phyloP scores from a whole-genome alignment of 2,113 vertebrate species.

The Arothron firmamentum region DNA sequence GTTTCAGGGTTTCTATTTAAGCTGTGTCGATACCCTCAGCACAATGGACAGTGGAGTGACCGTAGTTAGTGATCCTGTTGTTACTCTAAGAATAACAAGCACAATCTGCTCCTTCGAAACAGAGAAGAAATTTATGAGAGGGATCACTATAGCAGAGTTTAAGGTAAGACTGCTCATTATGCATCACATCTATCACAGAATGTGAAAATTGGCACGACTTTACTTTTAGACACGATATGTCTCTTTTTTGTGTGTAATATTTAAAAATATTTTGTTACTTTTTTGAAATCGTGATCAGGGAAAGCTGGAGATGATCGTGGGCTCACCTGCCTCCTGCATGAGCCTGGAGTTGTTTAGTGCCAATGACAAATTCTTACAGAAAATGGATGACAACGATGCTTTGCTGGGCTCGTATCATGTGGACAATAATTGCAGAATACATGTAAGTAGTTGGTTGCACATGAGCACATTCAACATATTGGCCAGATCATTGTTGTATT shows the following conservation, averaged over 20 bases:
- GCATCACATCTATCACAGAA: neutral
- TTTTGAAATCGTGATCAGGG: conserved; percentile 60
- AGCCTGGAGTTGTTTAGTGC: conserved; percentile 81
- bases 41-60: conserved; percentile 72
- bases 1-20: conserved; percentile 7
- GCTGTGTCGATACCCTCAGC: neutral
- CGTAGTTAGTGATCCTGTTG: conserved; percentile 73
- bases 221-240: conserved; percentile 12
- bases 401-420: conserved; percentile 86
- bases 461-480: neutral
- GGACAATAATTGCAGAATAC: conserved; percentile 85
- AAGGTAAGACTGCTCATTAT: conserved; percentile 73
- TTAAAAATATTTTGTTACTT: neutral
- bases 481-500: neutral
- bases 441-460: conserved; percentile 69
- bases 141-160: conserved; percentile 80
- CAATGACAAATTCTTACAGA: conserved; percentile 77
- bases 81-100: conserved; percentile 81
- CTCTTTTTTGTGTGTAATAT: conserved; percentile 22
- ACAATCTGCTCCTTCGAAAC: conserved; percentile 76
- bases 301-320: conserved; percentile 85
- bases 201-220: conserved; percentile 17
- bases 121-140: conserved; percentile 77
- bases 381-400: conserved; percentile 82
- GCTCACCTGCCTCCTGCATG: conserved; percentile 78